Conservation (phyloP, 2,113 vertebrate genomes). For the Eublepharis macularius region DNA sequence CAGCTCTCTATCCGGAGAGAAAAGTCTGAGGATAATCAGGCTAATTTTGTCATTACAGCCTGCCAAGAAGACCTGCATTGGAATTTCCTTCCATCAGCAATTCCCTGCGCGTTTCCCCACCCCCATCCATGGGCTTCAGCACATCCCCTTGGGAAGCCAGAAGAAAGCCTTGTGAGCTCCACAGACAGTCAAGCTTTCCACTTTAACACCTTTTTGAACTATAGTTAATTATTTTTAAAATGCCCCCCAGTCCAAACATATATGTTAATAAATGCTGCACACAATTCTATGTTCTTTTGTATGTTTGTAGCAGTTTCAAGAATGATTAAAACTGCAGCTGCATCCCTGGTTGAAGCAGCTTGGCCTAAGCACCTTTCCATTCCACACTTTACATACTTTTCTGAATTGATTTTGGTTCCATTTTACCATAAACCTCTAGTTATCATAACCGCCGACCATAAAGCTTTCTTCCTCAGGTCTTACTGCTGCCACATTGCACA, state of each 20-base stretch:
- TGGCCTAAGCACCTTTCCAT: conserved; percentile 60
- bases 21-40: neutral
- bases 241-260: too few relatives aligned
- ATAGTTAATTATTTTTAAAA: neutral
- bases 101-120: neutral
- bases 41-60: neutral
- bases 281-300: neutral
- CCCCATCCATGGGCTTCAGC: neutral
- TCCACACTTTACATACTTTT: conserved; percentile 60
- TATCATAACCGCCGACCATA: conserved; percentile 70
- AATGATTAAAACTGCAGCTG: neutral
- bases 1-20: neutral
- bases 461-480: conserved; percentile 68
- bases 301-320: conserved; percentile 6
- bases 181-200: accelerated
- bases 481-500: conserved; percentile 64
- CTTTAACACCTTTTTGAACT: neutral
- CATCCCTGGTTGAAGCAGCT: neutral
- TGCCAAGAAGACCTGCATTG: neutral
- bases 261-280: neutral
- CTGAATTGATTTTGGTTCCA: conserved; percentile 80
- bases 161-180: neutral
- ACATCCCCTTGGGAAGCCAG: neutral
- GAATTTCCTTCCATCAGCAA: neutral
- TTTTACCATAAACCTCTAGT: conserved; percentile 75